phyloP scores from a whole-genome alignment of 2,797 vertebrate genomes.

The Microchirus variegatus region DNA sequence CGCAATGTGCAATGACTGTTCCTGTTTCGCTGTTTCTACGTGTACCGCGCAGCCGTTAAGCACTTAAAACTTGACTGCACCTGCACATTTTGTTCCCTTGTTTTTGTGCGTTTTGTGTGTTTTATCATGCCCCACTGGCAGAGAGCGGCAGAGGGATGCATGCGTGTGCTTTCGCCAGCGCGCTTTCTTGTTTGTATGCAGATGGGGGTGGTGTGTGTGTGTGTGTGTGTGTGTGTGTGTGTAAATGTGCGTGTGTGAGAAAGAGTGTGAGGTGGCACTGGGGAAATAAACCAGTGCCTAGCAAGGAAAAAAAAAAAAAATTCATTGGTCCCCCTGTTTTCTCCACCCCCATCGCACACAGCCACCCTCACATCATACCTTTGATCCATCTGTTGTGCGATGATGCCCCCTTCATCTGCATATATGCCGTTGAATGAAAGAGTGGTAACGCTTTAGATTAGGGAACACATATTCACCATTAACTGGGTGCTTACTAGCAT shows the following conservation, averaged over 20 bases:
- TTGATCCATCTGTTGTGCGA: conserved; percentile 73
- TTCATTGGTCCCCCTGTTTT: conserved; percentile 48
- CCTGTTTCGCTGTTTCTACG: neutral
- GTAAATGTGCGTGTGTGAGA: too few species aligned
- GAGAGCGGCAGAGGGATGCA: conserved; percentile 32
- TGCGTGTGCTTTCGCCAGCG: conserved; percentile 22
- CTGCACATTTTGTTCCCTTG: conserved; percentile 40
- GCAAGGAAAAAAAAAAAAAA: conserved; percentile 52
- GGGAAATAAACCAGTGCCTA: conserved; percentile 72
- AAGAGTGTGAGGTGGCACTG: conserved; percentile 41
- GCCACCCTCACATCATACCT: conserved; percentile 52
- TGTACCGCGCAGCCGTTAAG: conserved; percentile 12
- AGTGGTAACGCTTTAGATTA: too few species aligned
- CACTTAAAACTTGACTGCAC: conserved; percentile 24
- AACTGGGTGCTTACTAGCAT: too few species aligned
- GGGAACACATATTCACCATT: too few species aligned
- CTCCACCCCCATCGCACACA: conserved; percentile 41
- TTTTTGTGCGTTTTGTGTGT: conserved; percentile 49
- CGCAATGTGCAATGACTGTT: neutral
- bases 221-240: too few species aligned
- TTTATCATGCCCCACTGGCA: conserved; percentile 61
- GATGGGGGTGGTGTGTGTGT: conserved; percentile 27
- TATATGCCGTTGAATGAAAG: too few species aligned
- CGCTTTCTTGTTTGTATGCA: conserved; percentile 72
- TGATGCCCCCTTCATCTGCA: conserved; percentile 57